Evolutionary conservation across 2,797 vertebrate species (phyloP), one percentile per base, ranked within the genome.

Genomic region (Falco peregrinus): DNA sequence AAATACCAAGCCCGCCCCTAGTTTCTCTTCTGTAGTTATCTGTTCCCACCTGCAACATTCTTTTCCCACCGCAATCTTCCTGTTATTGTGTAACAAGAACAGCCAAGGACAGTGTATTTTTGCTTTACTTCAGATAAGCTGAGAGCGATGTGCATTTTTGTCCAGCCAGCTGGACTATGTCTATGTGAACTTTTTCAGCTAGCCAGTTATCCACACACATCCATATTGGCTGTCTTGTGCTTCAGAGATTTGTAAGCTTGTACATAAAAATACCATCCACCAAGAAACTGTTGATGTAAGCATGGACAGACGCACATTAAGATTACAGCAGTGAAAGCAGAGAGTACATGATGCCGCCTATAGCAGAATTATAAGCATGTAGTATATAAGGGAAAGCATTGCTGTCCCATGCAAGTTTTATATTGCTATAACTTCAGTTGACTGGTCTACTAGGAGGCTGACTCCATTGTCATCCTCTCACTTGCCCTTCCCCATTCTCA

Each of bases 191-290:
- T n/a, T n/a, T n/a, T n/a, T n/a, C n/a, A n/a, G n/a, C n/a, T n/a
- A n/a, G n/a, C n/a, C n/a, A n/a, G n/a, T n/a, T n/a, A n/a, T n/a
- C n/a, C n/a, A n/a, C n/a, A n/a, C 73, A 99, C 99, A 12, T 99
- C 99, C 99, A 99, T 99, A 94, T 99, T 99, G 95, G 99, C 98
- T 0, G 97, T 97, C 94, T 94, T 96, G 96, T 99, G 99, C 63
- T 98, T 98, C 68, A 99, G 94, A 1, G 99, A 99, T 74, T 99
- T 99, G 87, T 99, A 99, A 13, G 99, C 99, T 98, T 99, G 99
- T 15, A 99, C 73, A 1, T 99, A 99, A 97, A 99, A 99, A 96
- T 99, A 99, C 87, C 99, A 98, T 13, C 99, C 99, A 13, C 99
- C 99, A 3, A 99, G 98, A 91, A 99, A 98, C 99, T 99, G 97